Conservation (phyloP, 2,888 invertebrate genomes). For the Eupithecia pulchellata region DNA sequence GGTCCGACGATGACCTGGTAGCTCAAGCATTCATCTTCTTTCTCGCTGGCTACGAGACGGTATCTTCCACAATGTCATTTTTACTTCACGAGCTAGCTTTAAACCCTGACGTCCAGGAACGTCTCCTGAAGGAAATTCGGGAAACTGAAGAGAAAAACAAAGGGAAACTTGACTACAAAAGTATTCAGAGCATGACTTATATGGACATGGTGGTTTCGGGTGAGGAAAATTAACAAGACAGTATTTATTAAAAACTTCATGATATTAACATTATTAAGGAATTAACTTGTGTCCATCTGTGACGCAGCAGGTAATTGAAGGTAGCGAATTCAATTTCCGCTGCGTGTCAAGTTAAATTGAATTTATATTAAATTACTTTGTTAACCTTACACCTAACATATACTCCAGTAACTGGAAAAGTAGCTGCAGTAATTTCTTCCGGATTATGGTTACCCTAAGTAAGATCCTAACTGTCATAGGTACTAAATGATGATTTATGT, state of each 20-base stretch:
- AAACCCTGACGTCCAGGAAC: conserved; percentile 84
- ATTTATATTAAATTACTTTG: too few relatives aligned
- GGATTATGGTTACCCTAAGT: too few relatives aligned
- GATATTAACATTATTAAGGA: too few relatives aligned
- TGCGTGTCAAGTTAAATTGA: not conserved
- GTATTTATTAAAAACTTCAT: not conserved
- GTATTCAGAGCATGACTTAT: conserved; percentile 82
- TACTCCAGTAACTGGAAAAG: too few relatives aligned
- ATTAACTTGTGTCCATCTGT: not conserved
- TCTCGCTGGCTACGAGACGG: conserved; percentile 82
- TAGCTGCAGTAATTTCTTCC: not conserved
- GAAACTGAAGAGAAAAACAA: conserved; percentile 67
- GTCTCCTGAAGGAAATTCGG: conserved; percentile 81
- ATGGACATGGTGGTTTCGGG: conserved; percentile 86
- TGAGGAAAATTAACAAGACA: conserved; percentile 41
- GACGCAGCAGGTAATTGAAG: too few relatives aligned
- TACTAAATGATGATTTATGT: not conserved
- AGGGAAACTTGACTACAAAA: conserved; percentile 72
- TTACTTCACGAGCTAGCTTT: conserved; percentile 83
- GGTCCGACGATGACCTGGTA: conserved; percentile 70
- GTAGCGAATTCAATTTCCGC: not conserved
- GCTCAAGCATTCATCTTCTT: conserved; percentile 82
- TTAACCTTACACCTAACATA: too few relatives aligned
- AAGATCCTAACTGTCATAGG: too few relatives aligned
- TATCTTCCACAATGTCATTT: conserved; percentile 74